These are phyloP conservation scores for Poeciliopsis presidionis DNA, from an alignment of 2,797 vertebrate genomes.

Conservation along the genomic window DNA sequence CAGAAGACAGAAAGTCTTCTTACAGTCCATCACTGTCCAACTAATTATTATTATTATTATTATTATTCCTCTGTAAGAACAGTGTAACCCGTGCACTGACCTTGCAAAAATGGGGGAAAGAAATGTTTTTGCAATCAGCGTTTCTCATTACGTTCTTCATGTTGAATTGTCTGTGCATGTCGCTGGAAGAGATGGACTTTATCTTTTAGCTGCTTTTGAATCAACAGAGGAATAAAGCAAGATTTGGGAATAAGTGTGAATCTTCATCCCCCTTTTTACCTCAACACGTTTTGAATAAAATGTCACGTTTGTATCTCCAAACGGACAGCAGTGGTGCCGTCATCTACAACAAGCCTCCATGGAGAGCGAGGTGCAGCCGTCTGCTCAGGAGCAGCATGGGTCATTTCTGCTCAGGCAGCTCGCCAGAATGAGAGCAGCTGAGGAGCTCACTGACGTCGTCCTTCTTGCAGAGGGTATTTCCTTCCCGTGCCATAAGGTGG, in stretches of 20 bases:
- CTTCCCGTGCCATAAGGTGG: slow-evolving; percentile 89
- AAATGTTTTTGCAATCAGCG: neutral
- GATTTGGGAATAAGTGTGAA: neutral
- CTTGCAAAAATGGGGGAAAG: neutral
- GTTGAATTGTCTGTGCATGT: slow-evolving; percentile 18
- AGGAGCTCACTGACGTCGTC: slow-evolving; percentile 87
- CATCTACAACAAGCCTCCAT: slow-evolving; percentile 30
- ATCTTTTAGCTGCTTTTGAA: neutral
- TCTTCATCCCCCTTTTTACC: neutral
- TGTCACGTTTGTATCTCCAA: neutral
- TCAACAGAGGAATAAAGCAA: neutral
- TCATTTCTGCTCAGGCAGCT: slow-evolving; percentile 82
- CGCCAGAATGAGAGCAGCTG: slow-evolving; percentile 80
- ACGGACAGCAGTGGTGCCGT: neutral
- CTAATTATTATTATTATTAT: neutral
- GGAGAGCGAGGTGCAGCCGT: slow-evolving; percentile 39
- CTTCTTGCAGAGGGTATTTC: slow-evolving; percentile 84
- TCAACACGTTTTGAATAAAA: neutral
- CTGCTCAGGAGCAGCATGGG: slow-evolving; percentile 71
- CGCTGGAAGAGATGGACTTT: slow-evolving; percentile 14
- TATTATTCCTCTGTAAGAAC: neutral
- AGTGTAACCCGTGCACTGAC: neutral
- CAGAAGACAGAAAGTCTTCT: neutral
- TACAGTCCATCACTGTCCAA: neutral
- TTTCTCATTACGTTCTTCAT: slow-evolving; percentile 4